Evolutionary conservation across 2,113 vertebrate species (phyloP).

Genomic region (Micromys minutus): DNA sequence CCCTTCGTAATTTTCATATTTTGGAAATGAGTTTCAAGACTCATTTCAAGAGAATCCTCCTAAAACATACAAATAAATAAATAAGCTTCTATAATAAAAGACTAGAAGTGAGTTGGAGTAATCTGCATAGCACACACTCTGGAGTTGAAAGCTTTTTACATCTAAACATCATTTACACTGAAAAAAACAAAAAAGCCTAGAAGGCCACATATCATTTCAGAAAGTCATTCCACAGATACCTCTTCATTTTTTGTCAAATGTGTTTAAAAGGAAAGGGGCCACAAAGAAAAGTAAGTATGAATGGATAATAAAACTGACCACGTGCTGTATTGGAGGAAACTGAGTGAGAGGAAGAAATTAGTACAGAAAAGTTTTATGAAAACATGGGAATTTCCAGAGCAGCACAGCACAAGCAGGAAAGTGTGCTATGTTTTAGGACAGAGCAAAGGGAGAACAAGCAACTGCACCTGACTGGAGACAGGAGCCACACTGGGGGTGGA

Average conservation of each 20-base stretch:
- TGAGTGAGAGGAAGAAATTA: not conserved
- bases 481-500: conserved; percentile 14
- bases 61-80: not conserved
- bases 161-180: not conserved
- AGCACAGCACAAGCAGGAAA: not conserved
- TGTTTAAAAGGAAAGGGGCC: conserved; percentile 1
- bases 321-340: not conserved
- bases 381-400: conserved; percentile 18
- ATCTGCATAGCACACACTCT: not conserved
- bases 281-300: not conserved
- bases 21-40: conserved; percentile 7
- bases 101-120: not conserved
- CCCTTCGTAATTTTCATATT: conserved; percentile 45
- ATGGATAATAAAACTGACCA: not conserved
- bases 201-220: not conserved
- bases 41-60: not conserved
- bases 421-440: not conserved
- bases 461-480: conserved; percentile 40
- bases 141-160: not conserved
- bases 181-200: conserved; percentile 48
- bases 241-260: not conserved
- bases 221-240: not conserved
- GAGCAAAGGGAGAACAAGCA: conserved; percentile 30
- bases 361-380: conserved; percentile 32
- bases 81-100: not conserved